These are phyloP conservation scores for Vanessa atalanta DNA, from an alignment of 1,140 invertebrate genomes.

Conservation along the genomic window DNA sequence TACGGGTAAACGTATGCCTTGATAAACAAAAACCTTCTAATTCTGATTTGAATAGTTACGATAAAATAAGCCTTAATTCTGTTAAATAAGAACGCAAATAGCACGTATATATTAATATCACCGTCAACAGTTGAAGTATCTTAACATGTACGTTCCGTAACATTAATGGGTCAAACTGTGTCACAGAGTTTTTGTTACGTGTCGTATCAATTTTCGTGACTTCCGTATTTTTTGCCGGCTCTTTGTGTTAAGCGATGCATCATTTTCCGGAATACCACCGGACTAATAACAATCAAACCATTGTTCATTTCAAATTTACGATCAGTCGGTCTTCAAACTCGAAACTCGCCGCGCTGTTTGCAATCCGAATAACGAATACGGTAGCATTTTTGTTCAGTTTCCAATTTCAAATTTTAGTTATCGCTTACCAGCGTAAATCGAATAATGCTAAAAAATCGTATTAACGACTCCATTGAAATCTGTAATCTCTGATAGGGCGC, in stretches of 20 bases:
- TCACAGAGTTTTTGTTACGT: constrained; percentile 41
- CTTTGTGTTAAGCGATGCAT: constrained; percentile 32
- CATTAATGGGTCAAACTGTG: constrained; percentile 8
- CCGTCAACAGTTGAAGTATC: background rate
- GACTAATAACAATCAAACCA: constrained; percentile 26
- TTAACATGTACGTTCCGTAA: background rate
- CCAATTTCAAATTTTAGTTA: no score
- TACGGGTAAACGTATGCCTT: no score
- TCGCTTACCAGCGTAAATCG: no score
- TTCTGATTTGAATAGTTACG: background rate
- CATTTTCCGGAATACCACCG: constrained; percentile 27
- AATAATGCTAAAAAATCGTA: constrained; percentile 1
- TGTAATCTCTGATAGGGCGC: constrained; percentile 44
- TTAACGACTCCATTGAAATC: constrained; percentile 30
- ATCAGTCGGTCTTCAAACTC: constrained; percentile 11
- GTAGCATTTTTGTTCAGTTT: no score
- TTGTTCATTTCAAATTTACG: constrained; percentile 28
- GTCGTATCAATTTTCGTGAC: constrained; percentile 60
- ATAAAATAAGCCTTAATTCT: background rate
- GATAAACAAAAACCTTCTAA: no score
- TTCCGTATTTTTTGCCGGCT: constrained; percentile 49
- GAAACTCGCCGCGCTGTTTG: background rate
- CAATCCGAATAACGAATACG: background rate
- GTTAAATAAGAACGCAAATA: background rate
- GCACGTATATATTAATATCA: background rate